Percentiles rank a stretch among this genome's conserved stretches.
These are phyloP conservation scores for Nebria salina DNA, from an alignment of 2,888 invertebrate species.

Conservation along the genomic window DNA sequence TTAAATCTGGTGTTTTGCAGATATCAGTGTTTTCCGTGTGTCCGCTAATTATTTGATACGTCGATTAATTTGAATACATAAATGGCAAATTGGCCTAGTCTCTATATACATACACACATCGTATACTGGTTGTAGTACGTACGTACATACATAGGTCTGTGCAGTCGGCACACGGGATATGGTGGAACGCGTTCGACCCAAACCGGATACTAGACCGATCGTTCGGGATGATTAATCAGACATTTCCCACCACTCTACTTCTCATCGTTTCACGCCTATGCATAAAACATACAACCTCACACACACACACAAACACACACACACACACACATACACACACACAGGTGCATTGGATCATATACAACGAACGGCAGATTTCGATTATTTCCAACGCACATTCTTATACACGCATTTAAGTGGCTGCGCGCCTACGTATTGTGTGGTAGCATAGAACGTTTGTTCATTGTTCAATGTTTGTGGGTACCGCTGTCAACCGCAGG, in stretches of 20 bases:
- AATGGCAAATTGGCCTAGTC: slow-evolving; percentile 29
- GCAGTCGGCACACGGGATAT: neutral
- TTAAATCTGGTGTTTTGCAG: slow-evolving; percentile 37
- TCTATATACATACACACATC: neutral
- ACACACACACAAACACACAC: too few relatives aligned
- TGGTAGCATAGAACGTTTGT: neutral
- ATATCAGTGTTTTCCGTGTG: slow-evolving; percentile 34
- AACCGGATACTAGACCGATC: slow-evolving; percentile 32
- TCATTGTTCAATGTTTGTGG: neutral
- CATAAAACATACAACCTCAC: neutral
- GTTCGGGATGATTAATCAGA: slow-evolving; percentile 39
- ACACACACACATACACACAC: too few relatives aligned
- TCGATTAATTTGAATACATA: slow-evolving; percentile 42
- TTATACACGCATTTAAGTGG: slow-evolving; percentile 9
- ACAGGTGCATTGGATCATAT: neutral
- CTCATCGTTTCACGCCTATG: neutral
- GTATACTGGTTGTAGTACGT: neutral
- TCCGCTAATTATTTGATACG: slow-evolving; percentile 40
- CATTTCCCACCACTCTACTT: slow-evolving; percentile 21
- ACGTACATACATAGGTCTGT: neutral
- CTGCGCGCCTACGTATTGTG: neutral
- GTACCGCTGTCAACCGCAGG: slow-evolving; percentile 24
- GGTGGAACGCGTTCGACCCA: neutral
- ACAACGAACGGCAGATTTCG: neutral
- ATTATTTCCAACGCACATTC: neutral